Evolutionary conservation across 2,888 invertebrate species (phyloP), one percentile per base, ranked within the genome.

Genomic region (Subacronicta megacephala): DNA sequence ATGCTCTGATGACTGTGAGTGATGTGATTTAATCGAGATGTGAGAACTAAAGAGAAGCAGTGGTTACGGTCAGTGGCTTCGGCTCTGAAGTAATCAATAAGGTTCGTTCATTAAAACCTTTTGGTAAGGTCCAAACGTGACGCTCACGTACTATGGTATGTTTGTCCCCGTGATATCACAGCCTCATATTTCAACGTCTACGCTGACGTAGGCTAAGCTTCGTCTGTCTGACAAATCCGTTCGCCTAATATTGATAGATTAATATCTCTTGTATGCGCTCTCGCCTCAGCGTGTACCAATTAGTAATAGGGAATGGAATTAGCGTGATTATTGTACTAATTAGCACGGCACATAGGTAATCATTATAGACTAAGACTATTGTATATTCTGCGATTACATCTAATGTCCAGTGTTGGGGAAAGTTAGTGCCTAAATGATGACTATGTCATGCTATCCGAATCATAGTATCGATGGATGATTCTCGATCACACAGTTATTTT

Each of bases 281-380:
- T 42, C 29, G 29, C 16, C 10, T 12, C 42, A 29, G 42, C 10
- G 16, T 16, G 42, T 29, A 29, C 26, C 42, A 42, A 42, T 29
- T 26, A 31, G 31, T 3, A n/a, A 31, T 31, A n/a, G 31, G n/a
- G 31, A 31, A 31, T 31, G 1, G n/a, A n/a, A 31, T 31, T 31
- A 31, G 31, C 31, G n/a, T n/a, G 31, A 31, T 31, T n/a, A 31
- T 31, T 31, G 12, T 31, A 31, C 12, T 31, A 31, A 31, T 31
- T 31, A 31, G 1, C 5, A n/a, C 0, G 31, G n/a, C n/a, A 31
- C n/a, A n/a, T 31, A 4, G 6, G 5, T 5, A n/a, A 31, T 29
- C 12, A 29, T 29, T 1, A 6, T 31, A 31, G n/a, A n/a, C 31
- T 31, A 29, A 29, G 10, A 29, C n/a, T 10, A 26, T 26, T n/a